Base-by-base conservation (phyloP, 2,797 vertebrate species). In the Xenentodon cancila region DNA sequence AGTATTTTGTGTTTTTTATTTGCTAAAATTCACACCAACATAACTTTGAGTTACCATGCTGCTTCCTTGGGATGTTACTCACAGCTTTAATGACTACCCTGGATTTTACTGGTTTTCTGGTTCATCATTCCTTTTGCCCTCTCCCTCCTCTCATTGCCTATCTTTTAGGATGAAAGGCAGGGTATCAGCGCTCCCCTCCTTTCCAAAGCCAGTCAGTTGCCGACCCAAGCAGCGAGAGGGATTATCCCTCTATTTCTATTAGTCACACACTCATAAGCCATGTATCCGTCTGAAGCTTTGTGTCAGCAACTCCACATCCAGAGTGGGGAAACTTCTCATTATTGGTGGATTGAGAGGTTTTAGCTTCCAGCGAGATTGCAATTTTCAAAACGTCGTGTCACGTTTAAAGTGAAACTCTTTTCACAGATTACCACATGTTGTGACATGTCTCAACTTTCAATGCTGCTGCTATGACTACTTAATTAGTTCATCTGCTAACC, bases 161-260 rank as follows among this genome's bases (percentile, higher is more conserved):
- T 82, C 68, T 77, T 77, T 63, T 47, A 34, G 64, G 77, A 88
- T 84, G 79, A 89, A 89, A 86, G 59, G 64, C 71, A 55, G 56
- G 44, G 60, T 76, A 64, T 80, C 75, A 75, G 75, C 57, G 49
- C 77, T 73, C 58, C 66, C 64, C 67, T 64, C 57, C 71, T 66
- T 55, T 47, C 84, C 73, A 87, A 84, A 88, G 81, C 81, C 86
- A 83, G 78, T 66, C 68, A 68, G 72, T 71, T 92, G 90, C 90
- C 84, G 82, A 90, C 83, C 84, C 78, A 85, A 89, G 88, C 86
- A 91, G 74, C 13, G 71, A 71, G 66, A 76, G 75, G 82, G 88
- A 91, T 92, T 88, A 92, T 90, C 89, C 88, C 69, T 81, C 87
- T 72, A 85, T 89, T 89, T 88, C 82, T 86, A 86, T 92, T 90